Evolutionary conservation across 2,888 invertebrate species (phyloP), one percentile per base, ranked within the genome.

Genomic region (Brachynemurus nebulosus): DNA sequence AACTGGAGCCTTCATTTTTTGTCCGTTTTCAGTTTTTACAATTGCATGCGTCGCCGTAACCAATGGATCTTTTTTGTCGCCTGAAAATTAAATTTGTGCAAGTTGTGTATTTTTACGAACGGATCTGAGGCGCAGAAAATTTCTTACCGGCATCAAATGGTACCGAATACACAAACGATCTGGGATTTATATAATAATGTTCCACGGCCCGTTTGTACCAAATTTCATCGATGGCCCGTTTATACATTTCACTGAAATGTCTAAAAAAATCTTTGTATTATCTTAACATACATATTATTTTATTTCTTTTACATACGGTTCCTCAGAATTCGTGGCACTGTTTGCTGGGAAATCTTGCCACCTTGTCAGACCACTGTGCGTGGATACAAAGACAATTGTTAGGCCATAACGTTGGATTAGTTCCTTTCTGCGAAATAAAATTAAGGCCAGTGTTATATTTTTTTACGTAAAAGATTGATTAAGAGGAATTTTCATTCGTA

Each of bases 171-270:
- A 91, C 85, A 60, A 86, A 90, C 55, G 85, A 85, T 21, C 79
- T 74, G 0, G 80, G 76, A 51, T 86, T 74, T 11, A 81, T 68
- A 57, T 80, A 80, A 63, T 89, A 79, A 55, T 88, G 86, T 53
- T 90, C 88, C 1, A 91, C 88, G 0, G 91, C 89, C 11, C 89
- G 73, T 49, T 79, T 79, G 60, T 91, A 91, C 88, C 89, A 91
- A 14, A 84, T 73, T 61, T 91, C 90, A 59, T 91, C 89, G 39
- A 86, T 88, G 2, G 90, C 80, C 39, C 76, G 72, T 4, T 80
- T 78, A 64, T 84, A 80, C 42, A 77, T 69, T 49, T 78, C 76
- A 48, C 82, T 81, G 57, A 89, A 89, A 54, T 77, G 76, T 42
- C 83, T 83, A 57, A 5, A 30, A 5, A 30, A 30, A 30, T 30